These are phyloP conservation scores for Trisateles emortualis DNA, from an alignment of 2,888 invertebrate species.

Conservation along the genomic window DNA sequence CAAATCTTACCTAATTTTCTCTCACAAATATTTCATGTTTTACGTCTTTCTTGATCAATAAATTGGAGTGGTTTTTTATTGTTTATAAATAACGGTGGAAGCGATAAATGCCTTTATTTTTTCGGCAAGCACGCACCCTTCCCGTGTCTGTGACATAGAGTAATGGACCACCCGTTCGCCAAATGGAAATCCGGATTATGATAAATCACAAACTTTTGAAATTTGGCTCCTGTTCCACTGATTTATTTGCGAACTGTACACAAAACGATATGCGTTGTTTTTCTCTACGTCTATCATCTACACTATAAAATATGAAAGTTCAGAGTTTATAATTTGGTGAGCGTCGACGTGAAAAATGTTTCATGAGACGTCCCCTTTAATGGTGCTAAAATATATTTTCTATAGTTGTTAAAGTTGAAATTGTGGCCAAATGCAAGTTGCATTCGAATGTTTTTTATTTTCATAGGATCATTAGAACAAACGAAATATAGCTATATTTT, in stretches of 20 bases:
- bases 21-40: background rate
- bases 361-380: slow-evolving; percentile 2
- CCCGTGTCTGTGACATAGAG: slow-evolving; percentile 82
- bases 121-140: slow-evolving; percentile 79
- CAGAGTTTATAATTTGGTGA: slow-evolving; percentile 14
- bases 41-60: slow-evolving; percentile 22
- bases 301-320: slow-evolving; percentile 43
- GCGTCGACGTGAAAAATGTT: slow-evolving; percentile 12
- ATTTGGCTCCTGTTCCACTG: slow-evolving; percentile 78
- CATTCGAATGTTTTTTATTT: slow-evolving; percentile 3
- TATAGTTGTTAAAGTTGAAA: slow-evolving; percentile 2
- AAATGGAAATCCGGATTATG: slow-evolving; percentile 85
- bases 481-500: background rate
- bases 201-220: slow-evolving; percentile 86
- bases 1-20: slow-evolving; percentile 5
- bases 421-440: background rate
- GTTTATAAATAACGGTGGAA: slow-evolving; percentile 36
- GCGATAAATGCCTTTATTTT: slow-evolving; percentile 57
- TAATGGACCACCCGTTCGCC: slow-evolving; percentile 81
- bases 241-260: slow-evolving; percentile 78
- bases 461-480: background rate
- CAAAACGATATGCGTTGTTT: slow-evolving; percentile 69
- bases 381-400: background rate
- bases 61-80: slow-evolving; percentile 34
- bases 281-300: slow-evolving; percentile 52